phyloP scores from a whole-genome alignment of 35 echinoderm and acorn worm species.

The Apostichopus parvimensis region DNA sequence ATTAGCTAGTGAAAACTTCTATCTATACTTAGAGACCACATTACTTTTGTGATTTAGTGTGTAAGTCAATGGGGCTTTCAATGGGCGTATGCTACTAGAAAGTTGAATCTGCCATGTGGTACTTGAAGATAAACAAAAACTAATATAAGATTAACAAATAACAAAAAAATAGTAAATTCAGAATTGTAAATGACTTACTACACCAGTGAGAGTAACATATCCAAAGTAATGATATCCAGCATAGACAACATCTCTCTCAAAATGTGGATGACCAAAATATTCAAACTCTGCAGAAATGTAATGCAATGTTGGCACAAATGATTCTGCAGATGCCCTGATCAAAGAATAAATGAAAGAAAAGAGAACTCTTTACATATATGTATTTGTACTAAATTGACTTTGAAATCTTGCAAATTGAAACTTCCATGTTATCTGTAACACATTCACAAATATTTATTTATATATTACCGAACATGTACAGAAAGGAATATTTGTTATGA shows the following conservation, averaged over 20 bases:
- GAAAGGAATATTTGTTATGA: too few relatives aligned
- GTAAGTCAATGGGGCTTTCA: too few relatives aligned
- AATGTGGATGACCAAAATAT: slow-evolving; percentile 58
- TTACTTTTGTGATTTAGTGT: too few relatives aligned
- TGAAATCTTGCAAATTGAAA: too few relatives aligned
- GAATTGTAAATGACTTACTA: slow-evolving; percentile 56
- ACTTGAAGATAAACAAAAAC: background rate
- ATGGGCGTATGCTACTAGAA: too few relatives aligned
- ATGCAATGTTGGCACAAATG: slow-evolving; percentile 80
- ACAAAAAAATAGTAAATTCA: background rate
- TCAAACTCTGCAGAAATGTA: slow-evolving; percentile 93
- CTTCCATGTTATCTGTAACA: too few relatives aligned
- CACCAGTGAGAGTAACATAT: slow-evolving; percentile 76
- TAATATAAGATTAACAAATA: background rate
- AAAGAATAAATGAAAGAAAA: background rate
- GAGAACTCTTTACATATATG: too few relatives aligned
- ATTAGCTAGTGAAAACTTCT: too few relatives aligned
- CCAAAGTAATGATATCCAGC: slow-evolving; percentile 68
- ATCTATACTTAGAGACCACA: too few relatives aligned
- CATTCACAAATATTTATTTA: too few relatives aligned
- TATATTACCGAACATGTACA: too few relatives aligned
- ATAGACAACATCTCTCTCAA: slow-evolving; percentile 54
- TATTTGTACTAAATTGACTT: too few relatives aligned
- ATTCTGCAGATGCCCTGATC: slow-evolving; percentile 39
- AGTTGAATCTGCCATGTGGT: background rate